phyloP scores from a whole-genome alignment of 37 sponge, comb jelly and placozoan genomes.

The Chondrosia reniformis region DNA sequence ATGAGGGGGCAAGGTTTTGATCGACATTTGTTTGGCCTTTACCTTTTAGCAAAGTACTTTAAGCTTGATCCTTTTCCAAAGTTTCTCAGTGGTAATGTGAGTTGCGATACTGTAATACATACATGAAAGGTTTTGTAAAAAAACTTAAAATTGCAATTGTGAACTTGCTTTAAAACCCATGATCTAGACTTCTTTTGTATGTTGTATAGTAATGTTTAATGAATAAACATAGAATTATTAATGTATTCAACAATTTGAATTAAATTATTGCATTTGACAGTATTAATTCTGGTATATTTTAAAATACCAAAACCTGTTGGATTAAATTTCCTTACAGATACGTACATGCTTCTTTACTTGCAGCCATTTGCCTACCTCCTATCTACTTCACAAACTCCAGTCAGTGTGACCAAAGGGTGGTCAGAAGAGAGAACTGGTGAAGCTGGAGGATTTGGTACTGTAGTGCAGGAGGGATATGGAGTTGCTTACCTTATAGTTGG shows the following conservation, averaged over 20 bases:
- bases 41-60: conserved; percentile 58
- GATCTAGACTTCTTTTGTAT: too few relatives aligned
- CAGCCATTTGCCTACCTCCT: conserved; percentile 64
- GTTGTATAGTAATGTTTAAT: neutral
- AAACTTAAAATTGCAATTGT: too few relatives aligned
- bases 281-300: too few relatives aligned
- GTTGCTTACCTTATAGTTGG: conserved; percentile 82
- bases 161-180: too few relatives aligned
- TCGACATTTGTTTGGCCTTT: conserved; percentile 80
- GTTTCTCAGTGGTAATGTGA: conserved; percentile 67
- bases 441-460: conserved; percentile 89
- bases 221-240: too few relatives aligned
- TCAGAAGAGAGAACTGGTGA: conserved; percentile 5
- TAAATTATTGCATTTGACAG: too few relatives aligned
- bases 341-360: neutral
- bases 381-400: conserved; percentile 83
- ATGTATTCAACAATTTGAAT: too few relatives aligned
- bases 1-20: conserved; percentile 77
- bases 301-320: too few relatives aligned
- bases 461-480: conserved; percentile 82
- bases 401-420: conserved; percentile 27
- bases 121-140: too few relatives aligned
- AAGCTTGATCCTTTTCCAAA: conserved; percentile 70
- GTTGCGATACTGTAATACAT: too few relatives aligned
- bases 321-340: neutral